Conservation (phyloP, 2,797 vertebrate species). For the Oophaga sylvatica region DNA sequence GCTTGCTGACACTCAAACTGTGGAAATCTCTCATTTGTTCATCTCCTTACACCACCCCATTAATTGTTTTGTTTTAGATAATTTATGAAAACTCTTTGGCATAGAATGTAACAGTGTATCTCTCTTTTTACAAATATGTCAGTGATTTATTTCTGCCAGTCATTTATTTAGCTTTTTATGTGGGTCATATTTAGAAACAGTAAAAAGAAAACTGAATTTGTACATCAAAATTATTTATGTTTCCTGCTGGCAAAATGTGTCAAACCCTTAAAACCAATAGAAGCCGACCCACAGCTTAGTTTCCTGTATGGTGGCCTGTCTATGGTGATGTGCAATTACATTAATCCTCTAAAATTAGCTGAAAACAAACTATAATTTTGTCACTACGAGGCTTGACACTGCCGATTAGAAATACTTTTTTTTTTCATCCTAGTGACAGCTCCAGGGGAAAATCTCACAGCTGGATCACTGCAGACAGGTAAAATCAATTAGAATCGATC, state of each 20-base stretch:
- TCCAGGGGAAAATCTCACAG: slow-evolving; percentile 59
- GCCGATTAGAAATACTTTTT: slow-evolving; percentile 67
- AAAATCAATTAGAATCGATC: slow-evolving; percentile 73
- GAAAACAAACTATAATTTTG: slow-evolving; percentile 64
- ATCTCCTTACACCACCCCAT: no score
- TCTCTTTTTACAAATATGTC: background rate
- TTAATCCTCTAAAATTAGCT: slow-evolving; percentile 59
- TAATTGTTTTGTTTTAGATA: background rate
- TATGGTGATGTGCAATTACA: slow-evolving; percentile 62
- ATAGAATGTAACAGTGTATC: background rate
- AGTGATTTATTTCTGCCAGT: background rate
- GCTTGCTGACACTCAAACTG: no score
- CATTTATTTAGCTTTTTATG: background rate
- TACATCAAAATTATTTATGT: background rate
- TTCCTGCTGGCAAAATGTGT: slow-evolving; percentile 31
- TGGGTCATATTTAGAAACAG: background rate
- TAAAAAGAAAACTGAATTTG: background rate
- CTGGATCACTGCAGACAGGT: slow-evolving; percentile 64
- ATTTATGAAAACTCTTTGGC: background rate
- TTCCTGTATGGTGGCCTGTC: slow-evolving; percentile 51
- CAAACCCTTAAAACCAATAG: slow-evolving; percentile 44
- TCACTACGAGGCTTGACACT: slow-evolving; percentile 62
- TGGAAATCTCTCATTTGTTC: no score
- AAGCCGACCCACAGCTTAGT: slow-evolving; percentile 22
- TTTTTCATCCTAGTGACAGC: slow-evolving; percentile 63